Base-by-base conservation (phyloP, 1,140 invertebrate genomes). In the Microplitis mediator region DNA sequence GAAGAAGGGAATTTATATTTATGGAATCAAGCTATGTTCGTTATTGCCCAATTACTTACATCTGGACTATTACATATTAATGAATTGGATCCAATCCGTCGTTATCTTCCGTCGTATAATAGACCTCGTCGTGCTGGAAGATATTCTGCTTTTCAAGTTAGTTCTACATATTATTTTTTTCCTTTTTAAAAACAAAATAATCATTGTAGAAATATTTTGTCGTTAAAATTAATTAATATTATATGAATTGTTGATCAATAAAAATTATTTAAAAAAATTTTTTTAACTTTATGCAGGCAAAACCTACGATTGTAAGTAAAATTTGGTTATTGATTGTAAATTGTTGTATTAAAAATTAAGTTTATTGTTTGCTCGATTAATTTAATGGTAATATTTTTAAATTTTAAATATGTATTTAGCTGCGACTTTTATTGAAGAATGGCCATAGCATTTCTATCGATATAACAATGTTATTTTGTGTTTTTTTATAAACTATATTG, bases 111-210 rank as follows among this genome's bases (percentile, higher is more conserved):
- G 3, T 98, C 97, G 0, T 97, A 97, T 82, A 98, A 98, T 84
- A 88, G 98, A 64, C 98, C 98, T 0, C 88, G 95, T 60, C 92
- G 93, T 82, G 96, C 92, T 56, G 96, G 95, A 65, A 89, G 97
- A 72, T 98, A 99, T 87, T 98, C 97, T 0, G 96, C 97, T 52
- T 99, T 99, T 88, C 96, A 99, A 91, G 97, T 98, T 86, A 83
- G 81, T 71, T 60, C 81, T 34, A 62, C 71, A 65, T n/a, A 4
- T 8, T 68, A 50, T 66, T 58, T 69, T 52, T 36, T 34, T 1
- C 32, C n/a, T 13, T 45, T 14, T 63, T 13, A 63, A 34, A 23
- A 64, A 16, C 16, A 50, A 32, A 32, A 23, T 54, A 60, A 35
- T 14, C 32, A 63, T 39, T 35, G 13, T 63, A 13, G 14, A 32